phyloP scores from a whole-genome alignment of 2,797 vertebrate genomes.

The Myoxocephalus aenaeus region DNA sequence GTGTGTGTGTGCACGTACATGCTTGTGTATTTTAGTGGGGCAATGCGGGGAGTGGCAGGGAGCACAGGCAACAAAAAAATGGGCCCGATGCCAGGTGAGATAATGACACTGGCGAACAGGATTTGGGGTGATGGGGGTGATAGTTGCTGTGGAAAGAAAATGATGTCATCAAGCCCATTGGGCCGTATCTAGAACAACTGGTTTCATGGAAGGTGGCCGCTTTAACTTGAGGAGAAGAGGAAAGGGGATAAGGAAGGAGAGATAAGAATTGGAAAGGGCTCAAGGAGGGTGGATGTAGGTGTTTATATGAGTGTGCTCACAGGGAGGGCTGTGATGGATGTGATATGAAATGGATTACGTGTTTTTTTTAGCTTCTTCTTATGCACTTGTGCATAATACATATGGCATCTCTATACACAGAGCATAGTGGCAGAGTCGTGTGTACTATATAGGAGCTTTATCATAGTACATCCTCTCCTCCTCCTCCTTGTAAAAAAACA shows the following conservation, averaged over 20 bases:
- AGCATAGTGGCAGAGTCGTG: slow-evolving; percentile 40
- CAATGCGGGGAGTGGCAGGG: slow-evolving; percentile 33
- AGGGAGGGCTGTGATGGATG: slow-evolving; percentile 32
- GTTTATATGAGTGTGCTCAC: slow-evolving; percentile 56
- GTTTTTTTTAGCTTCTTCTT: slow-evolving; percentile 47
- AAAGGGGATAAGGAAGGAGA: slow-evolving; percentile 10
- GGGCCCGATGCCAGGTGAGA: slow-evolving; percentile 74
- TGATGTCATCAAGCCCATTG: slow-evolving; percentile 71
- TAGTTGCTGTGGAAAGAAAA: slow-evolving; percentile 77
- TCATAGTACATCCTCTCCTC: slow-evolving; percentile 32
- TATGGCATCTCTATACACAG: slow-evolving; percentile 52
- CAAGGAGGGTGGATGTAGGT: slow-evolving; percentile 24
- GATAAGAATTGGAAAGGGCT: slow-evolving; percentile 43
- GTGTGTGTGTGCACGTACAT: slow-evolving; percentile 10
- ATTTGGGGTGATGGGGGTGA: slow-evolving; percentile 72
- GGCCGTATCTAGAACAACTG: slow-evolving; percentile 45
- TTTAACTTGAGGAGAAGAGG: slow-evolving; percentile 25
- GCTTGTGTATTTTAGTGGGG: slow-evolving; percentile 45
- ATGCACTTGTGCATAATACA: slow-evolving; percentile 50
- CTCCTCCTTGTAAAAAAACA: slow-evolving; percentile 47
- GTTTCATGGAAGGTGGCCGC: slow-evolving; percentile 52
- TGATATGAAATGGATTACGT: slow-evolving; percentile 50
- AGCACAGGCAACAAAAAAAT: slow-evolving; percentile 57
- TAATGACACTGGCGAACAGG: slow-evolving; percentile 67
- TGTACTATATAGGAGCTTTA: slow-evolving; percentile 42